These are phyloP conservation scores for Volucella inanis DNA, from an alignment of 2,888 invertebrate genomes.

Conservation along the genomic window DNA sequence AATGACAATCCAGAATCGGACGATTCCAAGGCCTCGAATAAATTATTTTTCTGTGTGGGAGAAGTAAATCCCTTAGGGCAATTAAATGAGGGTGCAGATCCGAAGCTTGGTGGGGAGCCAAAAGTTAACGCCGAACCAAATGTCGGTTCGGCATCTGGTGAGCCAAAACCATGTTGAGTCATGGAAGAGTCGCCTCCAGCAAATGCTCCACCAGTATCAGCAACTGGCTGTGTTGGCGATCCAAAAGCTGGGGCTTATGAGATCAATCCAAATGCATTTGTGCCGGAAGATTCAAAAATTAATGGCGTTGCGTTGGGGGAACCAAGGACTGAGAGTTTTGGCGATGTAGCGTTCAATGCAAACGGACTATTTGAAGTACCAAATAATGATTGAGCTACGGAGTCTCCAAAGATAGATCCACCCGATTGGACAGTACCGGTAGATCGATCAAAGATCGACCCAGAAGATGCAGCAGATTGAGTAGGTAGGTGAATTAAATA, in stretches of 20 bases:
- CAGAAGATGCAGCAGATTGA: slow-evolving; percentile 55
- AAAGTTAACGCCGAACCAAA: slow-evolving; percentile 80
- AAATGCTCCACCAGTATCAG: slow-evolving; percentile 75
- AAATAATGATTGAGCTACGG: slow-evolving; percentile 57
- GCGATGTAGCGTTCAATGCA: slow-evolving; percentile 65
- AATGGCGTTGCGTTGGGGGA: slow-evolving; percentile 62
- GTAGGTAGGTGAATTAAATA: slow-evolving; percentile 61
- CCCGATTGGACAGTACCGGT: slow-evolving; percentile 68
- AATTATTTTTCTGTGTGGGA: slow-evolving; percentile 78
- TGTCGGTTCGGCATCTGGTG: slow-evolving; percentile 77
- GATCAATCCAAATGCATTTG: slow-evolving; percentile 77
- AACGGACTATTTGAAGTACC: slow-evolving; percentile 76
- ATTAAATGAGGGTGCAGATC: slow-evolving; percentile 81
- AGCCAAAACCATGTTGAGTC: slow-evolving; percentile 80
- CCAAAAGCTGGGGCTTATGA: slow-evolving; percentile 77
- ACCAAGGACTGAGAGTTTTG: slow-evolving; percentile 58
- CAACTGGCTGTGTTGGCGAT: slow-evolving; percentile 68
- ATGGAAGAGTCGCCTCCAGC: slow-evolving; percentile 79
- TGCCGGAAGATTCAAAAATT: slow-evolving; percentile 68
- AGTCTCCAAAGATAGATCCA: slow-evolving; percentile 75
- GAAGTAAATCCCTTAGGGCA: slow-evolving; percentile 79
- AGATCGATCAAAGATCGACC: slow-evolving; percentile 76
- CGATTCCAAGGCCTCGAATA: slow-evolving; percentile 82
- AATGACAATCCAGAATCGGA: slow-evolving; percentile 81
- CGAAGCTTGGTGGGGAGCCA: slow-evolving; percentile 81